Evolutionary conservation across 1,140 invertebrate species (phyloP).

Genomic region (Orussus abietinus): DNA sequence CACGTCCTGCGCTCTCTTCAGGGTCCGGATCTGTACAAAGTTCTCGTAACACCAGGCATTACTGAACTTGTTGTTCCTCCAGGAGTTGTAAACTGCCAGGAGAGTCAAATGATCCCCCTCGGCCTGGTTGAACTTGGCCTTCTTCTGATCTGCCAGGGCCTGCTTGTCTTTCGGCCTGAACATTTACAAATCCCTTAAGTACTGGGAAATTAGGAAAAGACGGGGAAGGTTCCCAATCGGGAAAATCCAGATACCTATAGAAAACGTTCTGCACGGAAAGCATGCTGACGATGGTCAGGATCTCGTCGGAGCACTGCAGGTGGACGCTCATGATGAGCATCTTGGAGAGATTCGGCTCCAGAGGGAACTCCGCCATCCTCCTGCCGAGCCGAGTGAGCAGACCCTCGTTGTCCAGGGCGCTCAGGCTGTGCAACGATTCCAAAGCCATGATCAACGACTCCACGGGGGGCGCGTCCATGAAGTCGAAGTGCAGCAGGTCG

Average conservation of each 20-base stretch:
- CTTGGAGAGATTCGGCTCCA: slow-evolving; percentile 98
- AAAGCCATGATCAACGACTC: slow-evolving; percentile 96
- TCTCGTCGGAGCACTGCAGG: slow-evolving; percentile 97
- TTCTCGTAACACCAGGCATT: slow-evolving; percentile 99
- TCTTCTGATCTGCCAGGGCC: slow-evolving; percentile 96
- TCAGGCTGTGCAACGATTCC: slow-evolving; percentile 94
- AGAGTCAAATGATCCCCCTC: slow-evolving; percentile 98
- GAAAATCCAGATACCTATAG: slow-evolving; percentile 62
- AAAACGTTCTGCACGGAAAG: slow-evolving; percentile 98
- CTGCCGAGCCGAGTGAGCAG: slow-evolving; percentile 88
- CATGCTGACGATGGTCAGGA: slow-evolving; percentile 98
- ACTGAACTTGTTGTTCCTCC: slow-evolving; percentile 99
- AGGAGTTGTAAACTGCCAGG: slow-evolving; percentile 98
- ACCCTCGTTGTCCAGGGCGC: slow-evolving; percentile 96
- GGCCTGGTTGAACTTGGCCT: slow-evolving; percentile 97
- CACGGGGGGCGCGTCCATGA: slow-evolving; percentile 99
- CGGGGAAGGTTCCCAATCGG: neutral
- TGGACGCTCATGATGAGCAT: slow-evolving; percentile 99
- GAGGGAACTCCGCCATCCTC: slow-evolving; percentile 98
- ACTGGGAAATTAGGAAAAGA: slow-evolving; percentile 6
- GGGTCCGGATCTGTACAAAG: slow-evolving; percentile 95
- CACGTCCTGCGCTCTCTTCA: slow-evolving; percentile 97
- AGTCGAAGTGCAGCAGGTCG: slow-evolving; percentile 99
- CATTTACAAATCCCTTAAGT: slow-evolving; percentile 17
- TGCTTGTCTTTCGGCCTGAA: slow-evolving; percentile 91